Conservation (phyloP, 2,113 vertebrate genomes). For the Platysteira castanea region DNA sequence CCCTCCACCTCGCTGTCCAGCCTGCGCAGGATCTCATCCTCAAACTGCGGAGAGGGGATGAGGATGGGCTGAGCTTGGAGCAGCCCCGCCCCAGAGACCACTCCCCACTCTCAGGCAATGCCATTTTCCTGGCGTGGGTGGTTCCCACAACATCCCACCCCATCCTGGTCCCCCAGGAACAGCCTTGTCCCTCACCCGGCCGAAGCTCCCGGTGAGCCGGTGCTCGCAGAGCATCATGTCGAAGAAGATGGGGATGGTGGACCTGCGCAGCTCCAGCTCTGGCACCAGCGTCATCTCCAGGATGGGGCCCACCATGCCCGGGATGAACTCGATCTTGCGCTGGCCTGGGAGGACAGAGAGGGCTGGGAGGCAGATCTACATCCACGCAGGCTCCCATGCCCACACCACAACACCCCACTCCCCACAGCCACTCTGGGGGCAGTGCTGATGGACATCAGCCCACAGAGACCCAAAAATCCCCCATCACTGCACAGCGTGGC, state of each 20-base stretch:
- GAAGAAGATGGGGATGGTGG: constrained; percentile 65
- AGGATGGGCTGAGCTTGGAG: neutral
- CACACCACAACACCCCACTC: accelerated
- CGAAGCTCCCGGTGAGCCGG: constrained; percentile 15
- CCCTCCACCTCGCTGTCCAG: constrained; percentile 68
- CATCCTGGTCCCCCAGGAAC: neutral
- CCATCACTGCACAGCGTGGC: accelerated
- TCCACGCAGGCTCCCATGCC: neutral
- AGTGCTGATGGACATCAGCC: neutral
- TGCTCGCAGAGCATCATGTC: constrained; percentile 72
- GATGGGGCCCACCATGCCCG: constrained; percentile 63
- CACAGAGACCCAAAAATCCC: too few relatives aligned
- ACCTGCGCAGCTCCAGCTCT: constrained; percentile 50
- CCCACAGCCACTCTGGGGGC: neutral
- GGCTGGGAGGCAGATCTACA: neutral
- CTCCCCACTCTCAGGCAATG: accelerated
- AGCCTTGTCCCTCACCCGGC: neutral
- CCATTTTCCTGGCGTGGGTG: neutral
- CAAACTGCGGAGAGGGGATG: constrained; percentile 6
- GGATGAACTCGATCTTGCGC: constrained; percentile 63
- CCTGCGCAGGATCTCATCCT: constrained; percentile 55
- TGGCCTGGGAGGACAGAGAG: neutral
- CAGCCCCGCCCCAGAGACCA: neutral
- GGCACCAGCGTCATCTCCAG: constrained; percentile 67
- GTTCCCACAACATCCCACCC: accelerated